Percentiles rank a stretch among this genome's conserved stretches.
phyloP scores from a whole-genome alignment of 2,797 vertebrate species.

The Tapirus indicus region DNA sequence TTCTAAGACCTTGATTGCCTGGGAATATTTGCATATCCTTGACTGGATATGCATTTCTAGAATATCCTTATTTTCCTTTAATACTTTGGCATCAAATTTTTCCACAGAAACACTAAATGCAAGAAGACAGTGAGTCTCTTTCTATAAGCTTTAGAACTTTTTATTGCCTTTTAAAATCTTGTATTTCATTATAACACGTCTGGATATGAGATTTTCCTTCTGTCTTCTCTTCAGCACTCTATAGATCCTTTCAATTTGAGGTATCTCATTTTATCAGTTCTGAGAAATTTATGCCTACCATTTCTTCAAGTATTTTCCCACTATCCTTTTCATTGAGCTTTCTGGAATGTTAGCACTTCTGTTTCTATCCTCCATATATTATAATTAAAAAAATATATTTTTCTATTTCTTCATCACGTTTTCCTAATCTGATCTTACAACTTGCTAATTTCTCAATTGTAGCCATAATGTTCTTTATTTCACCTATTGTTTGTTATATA shows the following conservation, averaged over 20 bases:
- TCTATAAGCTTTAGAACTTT: not conserved
- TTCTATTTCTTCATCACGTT: not conserved
- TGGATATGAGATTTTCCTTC: not conserved
- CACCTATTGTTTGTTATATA: not conserved
- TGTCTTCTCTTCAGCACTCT: not conserved
- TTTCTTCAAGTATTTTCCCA: not conserved
- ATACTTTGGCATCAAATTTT: not conserved
- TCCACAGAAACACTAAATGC: not conserved
- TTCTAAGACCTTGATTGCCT: not conserved
- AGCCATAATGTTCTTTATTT: not conserved
- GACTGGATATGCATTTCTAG: not conserved
- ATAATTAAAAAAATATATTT: not conserved
- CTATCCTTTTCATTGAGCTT: not conserved
- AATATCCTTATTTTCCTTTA: constrained; percentile 9
- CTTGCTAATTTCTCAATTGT: not conserved
- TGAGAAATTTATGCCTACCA: not conserved
- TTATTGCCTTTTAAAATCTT: not conserved
- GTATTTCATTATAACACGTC: not conserved
- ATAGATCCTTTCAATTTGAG: not conserved
- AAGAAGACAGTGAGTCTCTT: not conserved
- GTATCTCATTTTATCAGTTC: not conserved
- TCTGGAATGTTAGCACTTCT: not conserved
- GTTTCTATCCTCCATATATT: not conserved
- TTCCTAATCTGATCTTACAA: not conserved
- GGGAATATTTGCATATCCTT: not conserved